Conservation (phyloP, 2,888 invertebrate species). For the Coleophora deauratella region DNA sequence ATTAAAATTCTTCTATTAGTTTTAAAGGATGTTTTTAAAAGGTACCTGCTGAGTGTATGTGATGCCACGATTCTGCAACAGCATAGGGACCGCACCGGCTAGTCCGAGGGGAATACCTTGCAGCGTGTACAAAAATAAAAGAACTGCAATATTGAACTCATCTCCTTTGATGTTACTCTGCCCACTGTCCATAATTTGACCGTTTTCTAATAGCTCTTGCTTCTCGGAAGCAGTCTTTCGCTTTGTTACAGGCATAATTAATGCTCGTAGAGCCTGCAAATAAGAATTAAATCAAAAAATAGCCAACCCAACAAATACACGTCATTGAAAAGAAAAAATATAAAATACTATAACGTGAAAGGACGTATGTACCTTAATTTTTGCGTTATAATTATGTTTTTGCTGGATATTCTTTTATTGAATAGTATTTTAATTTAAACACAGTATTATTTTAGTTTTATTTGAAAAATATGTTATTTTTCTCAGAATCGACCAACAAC, state of each 20-base stretch:
- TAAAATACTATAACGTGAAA: conserved; percentile 11
- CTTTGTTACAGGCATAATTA: conserved; percentile 57
- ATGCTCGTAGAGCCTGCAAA: conserved; percentile 43
- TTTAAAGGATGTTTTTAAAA: too few relatives aligned
- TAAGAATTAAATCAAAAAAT: conserved; percentile 11
- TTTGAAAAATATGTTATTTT: too few relatives aligned
- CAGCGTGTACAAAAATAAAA: conserved; percentile 93
- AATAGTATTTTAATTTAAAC: too few relatives aligned
- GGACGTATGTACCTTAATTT: conserved; percentile 49
- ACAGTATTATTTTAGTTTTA: too few relatives aligned
- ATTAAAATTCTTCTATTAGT: too few relatives aligned
- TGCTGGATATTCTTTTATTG: too few relatives aligned
- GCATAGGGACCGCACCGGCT: conserved; percentile 95
- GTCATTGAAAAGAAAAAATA: conserved; percentile 34
- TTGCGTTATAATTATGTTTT: conserved; percentile 15
- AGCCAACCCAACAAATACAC: conserved; percentile 43
- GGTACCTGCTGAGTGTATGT: conserved; percentile 92
- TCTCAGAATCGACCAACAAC: too few relatives aligned
- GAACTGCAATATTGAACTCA: conserved; percentile 85
- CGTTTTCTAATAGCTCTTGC: conserved; percentile 60
- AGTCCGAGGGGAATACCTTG: conserved; percentile 97
- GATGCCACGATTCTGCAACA: conserved; percentile 92
- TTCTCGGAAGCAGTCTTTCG: conserved; percentile 52
- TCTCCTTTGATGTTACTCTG: conserved; percentile 80
- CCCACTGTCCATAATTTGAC: conserved; percentile 33